phyloP scores from a whole-genome alignment of 2,888 invertebrate genomes.

The Hydroisotoma schaefferi region DNA sequence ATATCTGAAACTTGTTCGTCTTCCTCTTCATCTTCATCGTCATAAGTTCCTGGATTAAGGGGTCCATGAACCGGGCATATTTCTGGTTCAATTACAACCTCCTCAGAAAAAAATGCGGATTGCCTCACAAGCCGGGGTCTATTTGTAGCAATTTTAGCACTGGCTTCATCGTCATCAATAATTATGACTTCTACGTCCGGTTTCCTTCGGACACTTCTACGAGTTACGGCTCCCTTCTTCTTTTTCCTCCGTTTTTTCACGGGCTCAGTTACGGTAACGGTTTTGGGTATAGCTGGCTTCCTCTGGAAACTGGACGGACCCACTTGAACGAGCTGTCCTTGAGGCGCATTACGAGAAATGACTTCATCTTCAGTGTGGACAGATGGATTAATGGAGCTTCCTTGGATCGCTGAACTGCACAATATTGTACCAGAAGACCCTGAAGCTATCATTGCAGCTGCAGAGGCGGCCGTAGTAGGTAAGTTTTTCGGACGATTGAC shows the following conservation, averaged over 20 bases:
- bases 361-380: conserved; percentile 1
- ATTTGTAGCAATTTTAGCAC: conserved; percentile 48
- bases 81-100: conserved; percentile 48
- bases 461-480: conserved; percentile 45
- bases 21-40: conserved; percentile 61
- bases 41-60: conserved; percentile 47
- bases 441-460: conserved; percentile 28
- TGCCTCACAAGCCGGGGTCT: conserved; percentile 53
- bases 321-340: not conserved
- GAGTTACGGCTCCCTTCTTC: conserved; percentile 18
- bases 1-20: conserved; percentile 65
- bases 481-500: conserved; percentile 28
- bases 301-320: conserved; percentile 9
- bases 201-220: conserved; percentile 18
- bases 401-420: conserved; percentile 6
- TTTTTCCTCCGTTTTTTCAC: conserved; percentile 19
- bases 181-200: conserved; percentile 18
- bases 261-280: not conserved
- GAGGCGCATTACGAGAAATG: not conserved
- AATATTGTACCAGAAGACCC: conserved; percentile 34
- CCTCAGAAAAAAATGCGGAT: conserved; percentile 57
- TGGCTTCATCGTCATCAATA: conserved; percentile 17
- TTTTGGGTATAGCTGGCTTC: conserved; percentile 11
- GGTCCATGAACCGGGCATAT: conserved; percentile 47
- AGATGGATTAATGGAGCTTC: conserved; percentile 9